Base-by-base conservation (phyloP, 2,888 invertebrate genomes). In the Gymnoscelis rufifasciata region DNA sequence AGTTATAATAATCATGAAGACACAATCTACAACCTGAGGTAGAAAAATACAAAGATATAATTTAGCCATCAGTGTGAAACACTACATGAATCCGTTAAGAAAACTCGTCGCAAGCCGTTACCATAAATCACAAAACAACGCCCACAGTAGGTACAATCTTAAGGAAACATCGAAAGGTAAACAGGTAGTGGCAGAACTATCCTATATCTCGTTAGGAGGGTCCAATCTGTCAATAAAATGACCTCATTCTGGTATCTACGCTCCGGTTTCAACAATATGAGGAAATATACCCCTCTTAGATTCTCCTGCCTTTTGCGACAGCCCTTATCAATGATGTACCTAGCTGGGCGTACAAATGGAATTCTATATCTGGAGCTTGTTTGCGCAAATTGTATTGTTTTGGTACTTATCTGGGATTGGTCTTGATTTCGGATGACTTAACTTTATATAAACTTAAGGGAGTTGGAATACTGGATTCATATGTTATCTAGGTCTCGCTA, bases 191-290 rank as follows among this genome's bases (percentile, higher is more conserved):
- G 43, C 13, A 47, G 39, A 43, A 45, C 42, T 54, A 54, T 54
- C 56, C 41, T 54, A 47, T 57, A 47, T 57, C 56, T 52, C 41
- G 54, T 57, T 55, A 55, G 49, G 57, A 46, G 45, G 45, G 51
- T 44, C 38, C 51, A 40, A 57, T 57, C 50, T 39, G 47, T 57
- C 57, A 57, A 51, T 53, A 55, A 55, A 53, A 57, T 55, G 49
- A 50, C 50, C 48, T 43, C 46, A 53, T 54, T 53, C 43, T 47
- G 51, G 51, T 57, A 57, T 55, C 57, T 47, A 14, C 23, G 51
- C 46, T 47, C 51, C 47, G 40, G 46, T 57, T 57, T 48, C 54
- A 47, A 44, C 53, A 54, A 54, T 57, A 52, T 51, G 47, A 36
- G 50, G 46, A 50, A 53, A 54, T 54, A 47, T 47, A 40, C 45